A percentile compares a stretch with the other conserved stretches of the same genome.
Evolutionary conservation across 37 sponge, comb jelly and placozoan species (phyloP).

Genomic region (Beroe forskalii): DNA sequence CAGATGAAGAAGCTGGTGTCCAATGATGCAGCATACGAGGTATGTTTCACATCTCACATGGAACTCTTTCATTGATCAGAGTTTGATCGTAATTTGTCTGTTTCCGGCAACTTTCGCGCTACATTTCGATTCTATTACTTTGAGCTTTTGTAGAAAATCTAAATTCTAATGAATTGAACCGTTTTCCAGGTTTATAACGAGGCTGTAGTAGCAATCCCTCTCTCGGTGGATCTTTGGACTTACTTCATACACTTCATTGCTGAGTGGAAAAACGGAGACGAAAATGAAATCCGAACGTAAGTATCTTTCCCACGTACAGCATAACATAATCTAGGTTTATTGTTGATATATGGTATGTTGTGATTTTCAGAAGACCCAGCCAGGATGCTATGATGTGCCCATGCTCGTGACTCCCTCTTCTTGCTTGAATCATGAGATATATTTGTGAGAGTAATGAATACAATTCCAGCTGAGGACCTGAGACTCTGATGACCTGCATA

Average conservation of each 20-base stretch:
- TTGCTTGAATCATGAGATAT: not conserved
- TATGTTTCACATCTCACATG: not conserved
- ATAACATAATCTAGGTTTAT: not conserved
- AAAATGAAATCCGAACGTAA: conserved; percentile 64
- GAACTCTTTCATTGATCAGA: not conserved
- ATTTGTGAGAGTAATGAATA: conserved; percentile 40
- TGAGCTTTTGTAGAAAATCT: not conserved
- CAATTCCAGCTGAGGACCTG: conserved; percentile 7
- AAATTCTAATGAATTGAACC: not conserved
- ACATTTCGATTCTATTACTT: too few relatives aligned
- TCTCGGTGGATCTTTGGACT: conserved; percentile 88
- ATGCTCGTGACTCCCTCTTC: not conserved
- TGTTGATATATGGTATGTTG: too few relatives aligned
- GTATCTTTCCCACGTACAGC: not conserved
- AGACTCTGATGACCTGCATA: too few relatives aligned
- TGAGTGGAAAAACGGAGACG: conserved; percentile 62
- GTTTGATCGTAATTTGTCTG: too few relatives aligned
- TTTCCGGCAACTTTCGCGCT: too few relatives aligned
- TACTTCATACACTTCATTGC: conserved; percentile 76
- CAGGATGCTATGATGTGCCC: too few relatives aligned
- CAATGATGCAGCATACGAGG: conserved; percentile 68
- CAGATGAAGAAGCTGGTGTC: conserved; percentile 66
- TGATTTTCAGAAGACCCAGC: not conserved
- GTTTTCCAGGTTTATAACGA: conserved; percentile 71
- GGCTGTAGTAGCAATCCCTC: conserved; percentile 80